Evolutionary conservation across 2,888 invertebrate genomes (phyloP).

Genomic region (Conops quadrifasciatus): DNA sequence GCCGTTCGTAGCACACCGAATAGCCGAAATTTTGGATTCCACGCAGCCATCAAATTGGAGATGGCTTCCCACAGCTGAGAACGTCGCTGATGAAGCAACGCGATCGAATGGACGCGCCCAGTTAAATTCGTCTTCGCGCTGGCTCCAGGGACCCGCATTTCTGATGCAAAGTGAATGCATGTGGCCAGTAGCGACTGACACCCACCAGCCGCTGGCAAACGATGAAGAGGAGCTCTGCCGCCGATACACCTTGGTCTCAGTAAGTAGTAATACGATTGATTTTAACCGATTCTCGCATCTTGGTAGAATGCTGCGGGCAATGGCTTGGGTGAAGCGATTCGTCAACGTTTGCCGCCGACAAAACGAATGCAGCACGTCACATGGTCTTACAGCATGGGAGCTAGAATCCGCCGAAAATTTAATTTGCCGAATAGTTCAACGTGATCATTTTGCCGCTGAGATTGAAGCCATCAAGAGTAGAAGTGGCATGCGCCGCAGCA

Average conservation of each 20-base stretch:
- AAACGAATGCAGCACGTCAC: neutral
- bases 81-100: neutral
- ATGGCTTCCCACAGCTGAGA: neutral
- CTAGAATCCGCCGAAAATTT: neutral
- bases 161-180: neutral
- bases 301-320: neutral
- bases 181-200: neutral
- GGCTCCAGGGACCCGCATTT: neutral
- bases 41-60: neutral
- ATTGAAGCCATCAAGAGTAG: neutral
- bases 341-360: neutral
- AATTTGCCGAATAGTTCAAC: neutral
- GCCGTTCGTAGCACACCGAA: constrained; percentile 9
- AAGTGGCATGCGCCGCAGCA: neutral
- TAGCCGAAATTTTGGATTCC: neutral
- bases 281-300: neutral
- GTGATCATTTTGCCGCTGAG: neutral
- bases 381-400: neutral
- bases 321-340: neutral
- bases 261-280: neutral
- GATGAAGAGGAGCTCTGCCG: neutral
- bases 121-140: neutral
- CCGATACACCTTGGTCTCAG: neutral
- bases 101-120: neutral
- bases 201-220: neutral